Evolutionary conservation across 1,140 invertebrate species (phyloP).

Genomic region (Platyura marginata): DNA sequence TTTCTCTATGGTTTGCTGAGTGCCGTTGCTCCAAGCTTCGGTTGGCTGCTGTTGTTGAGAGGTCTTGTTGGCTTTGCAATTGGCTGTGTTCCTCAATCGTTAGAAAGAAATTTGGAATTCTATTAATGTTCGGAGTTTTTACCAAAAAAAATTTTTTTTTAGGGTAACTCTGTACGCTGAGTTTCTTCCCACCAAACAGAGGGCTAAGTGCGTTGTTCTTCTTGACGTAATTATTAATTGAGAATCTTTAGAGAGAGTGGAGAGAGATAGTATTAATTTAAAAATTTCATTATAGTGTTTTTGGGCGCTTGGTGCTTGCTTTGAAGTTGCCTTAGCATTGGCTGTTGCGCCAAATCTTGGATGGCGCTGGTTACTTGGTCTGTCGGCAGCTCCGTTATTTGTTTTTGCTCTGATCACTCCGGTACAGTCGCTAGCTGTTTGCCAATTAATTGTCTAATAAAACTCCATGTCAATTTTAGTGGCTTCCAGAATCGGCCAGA

Average conservation of each 20-base stretch:
- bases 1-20: constrained; percentile 85
- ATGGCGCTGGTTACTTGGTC: constrained; percentile 74
- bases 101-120: constrained; percentile 29
- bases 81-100: constrained; percentile 93
- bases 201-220: constrained; percentile 85
- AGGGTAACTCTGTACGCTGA: constrained; percentile 93
- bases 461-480: constrained; percentile 33
- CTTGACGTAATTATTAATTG: constrained; percentile 57
- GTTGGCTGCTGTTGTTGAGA: constrained; percentile 76
- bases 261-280: neutral
- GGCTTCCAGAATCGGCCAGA: constrained; percentile 83
- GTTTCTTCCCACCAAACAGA: constrained; percentile 81
- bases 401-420: constrained; percentile 64
- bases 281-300: constrained; percentile 54
- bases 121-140: neutral
- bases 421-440: constrained; percentile 31
- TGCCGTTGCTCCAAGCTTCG: constrained; percentile 76
- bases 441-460: neutral
- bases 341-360: constrained; percentile 83
- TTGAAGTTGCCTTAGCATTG: constrained; percentile 78
- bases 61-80: constrained; percentile 90
- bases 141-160: constrained; percentile 5
- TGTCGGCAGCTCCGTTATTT: constrained; percentile 74
- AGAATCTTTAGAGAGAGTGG: neutral
- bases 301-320: constrained; percentile 86